Evolutionary conservation across 2,113 vertebrate species (phyloP).

Genomic region (Conger conger): DNA sequence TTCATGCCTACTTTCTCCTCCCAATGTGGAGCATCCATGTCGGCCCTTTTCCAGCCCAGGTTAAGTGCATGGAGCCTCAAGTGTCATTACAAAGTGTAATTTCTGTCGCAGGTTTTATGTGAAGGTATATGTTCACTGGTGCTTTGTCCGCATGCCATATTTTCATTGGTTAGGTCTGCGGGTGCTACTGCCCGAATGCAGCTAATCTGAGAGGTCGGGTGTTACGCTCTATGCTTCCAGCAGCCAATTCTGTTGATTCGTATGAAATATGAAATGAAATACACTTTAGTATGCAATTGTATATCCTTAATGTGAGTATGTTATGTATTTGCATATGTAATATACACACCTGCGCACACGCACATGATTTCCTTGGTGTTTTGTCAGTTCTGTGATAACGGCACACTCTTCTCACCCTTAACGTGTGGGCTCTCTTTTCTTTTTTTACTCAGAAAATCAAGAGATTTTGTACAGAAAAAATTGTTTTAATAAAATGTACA

Average conservation of each 20-base stretch:
- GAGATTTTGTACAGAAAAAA: conserved; percentile 14
- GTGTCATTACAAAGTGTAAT: neutral
- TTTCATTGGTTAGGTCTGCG: neutral
- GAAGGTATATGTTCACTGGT: neutral
- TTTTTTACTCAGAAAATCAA: neutral
- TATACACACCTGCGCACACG: conserved; percentile 22
- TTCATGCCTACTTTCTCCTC: neutral
- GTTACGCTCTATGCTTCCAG: neutral
- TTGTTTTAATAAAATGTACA: conserved; percentile 6
- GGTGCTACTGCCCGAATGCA: neutral
- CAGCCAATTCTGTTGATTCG: neutral
- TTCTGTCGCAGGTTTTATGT: neutral
- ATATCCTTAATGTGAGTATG: neutral
- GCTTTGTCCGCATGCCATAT: neutral
- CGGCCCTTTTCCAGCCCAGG: neutral
- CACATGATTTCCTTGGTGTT: conserved; percentile 32
- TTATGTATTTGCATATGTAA: neutral
- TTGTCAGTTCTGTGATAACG: conserved; percentile 35
- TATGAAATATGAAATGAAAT: neutral
- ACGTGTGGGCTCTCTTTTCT: conserved; percentile 2
- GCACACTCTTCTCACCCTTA: conserved; percentile 33
- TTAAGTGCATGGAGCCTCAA: neutral
- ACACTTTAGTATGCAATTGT: neutral
- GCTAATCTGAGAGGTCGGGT: neutral
- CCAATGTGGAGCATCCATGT: neutral